Conservation (phyloP, 2,888 invertebrate genomes). For the Cetonia aurata region DNA sequence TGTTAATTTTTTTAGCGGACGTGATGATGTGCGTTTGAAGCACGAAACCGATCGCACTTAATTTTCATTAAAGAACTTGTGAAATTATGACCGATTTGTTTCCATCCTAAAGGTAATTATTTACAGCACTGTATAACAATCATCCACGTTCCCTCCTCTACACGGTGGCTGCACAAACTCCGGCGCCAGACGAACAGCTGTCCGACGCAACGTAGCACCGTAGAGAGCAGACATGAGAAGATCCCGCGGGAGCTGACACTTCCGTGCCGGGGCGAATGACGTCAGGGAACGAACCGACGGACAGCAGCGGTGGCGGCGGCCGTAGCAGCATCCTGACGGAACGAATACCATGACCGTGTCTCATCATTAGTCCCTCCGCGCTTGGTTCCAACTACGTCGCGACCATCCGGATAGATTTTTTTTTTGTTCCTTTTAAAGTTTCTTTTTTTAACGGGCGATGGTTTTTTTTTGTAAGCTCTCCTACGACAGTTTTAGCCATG, state of each 20-base stretch:
- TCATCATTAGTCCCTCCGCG: conserved; percentile 40
- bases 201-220: conserved; percentile 16
- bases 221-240: conserved; percentile 43
- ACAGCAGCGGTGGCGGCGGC: conserved; percentile 1
- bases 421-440: conserved; percentile 24
- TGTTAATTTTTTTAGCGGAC: no score
- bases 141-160: not conserved
- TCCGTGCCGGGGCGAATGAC: conserved; percentile 41
- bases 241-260: conserved; percentile 46
- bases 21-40: no score
- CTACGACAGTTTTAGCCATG: not conserved
- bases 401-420: conserved; percentile 9
- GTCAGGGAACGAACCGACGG: conserved; percentile 33
- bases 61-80: no score
- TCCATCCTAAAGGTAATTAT: no score
- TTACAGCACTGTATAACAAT: no score
- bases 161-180: conserved; percentile 28
- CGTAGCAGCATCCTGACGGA: conserved; percentile 36
- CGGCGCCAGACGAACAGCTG: conserved; percentile 46
- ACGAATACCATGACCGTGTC: conserved; percentile 44
- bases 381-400: conserved; percentile 20
- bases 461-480: conserved; percentile 9
- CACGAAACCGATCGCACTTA: no score
- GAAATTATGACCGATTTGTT: no score
- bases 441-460: not conserved